Percentiles rank a stretch among this genome's conserved stretches.
phyloP scores from a whole-genome alignment of 2,797 vertebrate genomes.

The Pterois miles region DNA sequence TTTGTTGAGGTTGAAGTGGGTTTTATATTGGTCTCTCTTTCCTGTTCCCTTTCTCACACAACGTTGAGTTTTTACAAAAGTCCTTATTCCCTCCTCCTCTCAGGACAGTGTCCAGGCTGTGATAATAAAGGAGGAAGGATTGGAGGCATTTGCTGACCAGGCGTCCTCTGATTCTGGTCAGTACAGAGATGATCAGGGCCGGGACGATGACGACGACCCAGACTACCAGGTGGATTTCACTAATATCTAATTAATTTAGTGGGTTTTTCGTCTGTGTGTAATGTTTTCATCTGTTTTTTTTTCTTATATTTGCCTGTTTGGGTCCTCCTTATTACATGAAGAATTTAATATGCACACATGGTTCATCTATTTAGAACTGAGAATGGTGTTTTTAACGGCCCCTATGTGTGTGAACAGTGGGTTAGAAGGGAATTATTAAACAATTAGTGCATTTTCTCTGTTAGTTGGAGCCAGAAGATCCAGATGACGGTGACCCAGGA shows the following conservation, averaged over 20 bases:
- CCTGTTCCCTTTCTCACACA: not conserved
- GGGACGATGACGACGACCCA: slow-evolving; percentile 46
- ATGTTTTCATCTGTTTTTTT: not conserved
- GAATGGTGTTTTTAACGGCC: not conserved
- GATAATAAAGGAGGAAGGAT: slow-evolving; percentile 65
- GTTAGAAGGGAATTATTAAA: not conserved
- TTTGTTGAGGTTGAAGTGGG: not conserved
- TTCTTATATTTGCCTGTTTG: no score
- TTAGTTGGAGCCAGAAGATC: slow-evolving; percentile 46
- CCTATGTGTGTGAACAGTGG: not conserved
- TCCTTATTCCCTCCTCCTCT: not conserved
- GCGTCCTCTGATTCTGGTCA: slow-evolving; percentile 29
- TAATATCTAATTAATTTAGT: rapidly evolving
- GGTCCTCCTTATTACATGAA: not conserved
- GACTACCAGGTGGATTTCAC: slow-evolving; percentile 50
- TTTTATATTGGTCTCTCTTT: not conserved
- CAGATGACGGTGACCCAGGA: slow-evolving; percentile 25
- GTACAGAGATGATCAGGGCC: slow-evolving; percentile 22
- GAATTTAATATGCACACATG: not conserved
- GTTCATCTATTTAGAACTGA: not conserved
- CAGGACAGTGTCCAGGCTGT: slow-evolving; percentile 64
- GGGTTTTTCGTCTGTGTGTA: not conserved
- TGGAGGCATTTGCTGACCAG: slow-evolving; percentile 46
- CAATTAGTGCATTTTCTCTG: not conserved
- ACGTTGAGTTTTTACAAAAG: not conserved